Evolutionary conservation across 2,888 invertebrate genomes (phyloP).

Genomic region (Plutella xylostella): DNA sequence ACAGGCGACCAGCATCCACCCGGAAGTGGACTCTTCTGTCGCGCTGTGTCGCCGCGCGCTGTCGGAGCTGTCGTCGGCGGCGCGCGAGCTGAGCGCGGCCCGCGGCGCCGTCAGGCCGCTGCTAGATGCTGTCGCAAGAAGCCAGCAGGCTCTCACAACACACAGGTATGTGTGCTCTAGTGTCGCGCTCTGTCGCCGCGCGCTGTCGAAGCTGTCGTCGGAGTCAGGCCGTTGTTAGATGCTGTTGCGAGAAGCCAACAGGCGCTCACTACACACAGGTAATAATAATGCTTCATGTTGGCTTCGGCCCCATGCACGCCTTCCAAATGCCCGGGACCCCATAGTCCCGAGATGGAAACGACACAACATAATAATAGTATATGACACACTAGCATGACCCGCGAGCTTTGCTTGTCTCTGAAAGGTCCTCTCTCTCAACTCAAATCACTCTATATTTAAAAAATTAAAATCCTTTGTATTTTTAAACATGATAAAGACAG

Average conservation of each 20-base stretch:
- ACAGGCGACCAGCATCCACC: conserved; percentile 82
- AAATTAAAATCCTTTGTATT: too few relatives aligned
- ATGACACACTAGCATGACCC: too few relatives aligned
- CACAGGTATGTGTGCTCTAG: conserved; percentile 58
- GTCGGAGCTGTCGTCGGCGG: conserved; percentile 81
- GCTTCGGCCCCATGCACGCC: too few relatives aligned
- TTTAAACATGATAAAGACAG: too few relatives aligned
- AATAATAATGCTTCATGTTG: too few relatives aligned
- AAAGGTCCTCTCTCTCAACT: too few relatives aligned
- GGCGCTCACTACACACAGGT: conserved; percentile 80
- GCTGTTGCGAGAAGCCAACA: conserved; percentile 91
- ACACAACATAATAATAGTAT: too few relatives aligned
- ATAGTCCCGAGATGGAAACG: too few relatives aligned
- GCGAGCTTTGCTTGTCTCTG: too few relatives aligned
- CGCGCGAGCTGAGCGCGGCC: conserved; percentile 87
- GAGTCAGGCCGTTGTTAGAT: conserved; percentile 91
- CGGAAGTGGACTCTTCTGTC: conserved; percentile 85
- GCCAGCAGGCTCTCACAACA: conserved; percentile 85
- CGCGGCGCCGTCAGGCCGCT: conserved; percentile 91
- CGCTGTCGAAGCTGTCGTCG: conserved; percentile 82
- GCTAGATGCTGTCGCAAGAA: conserved; percentile 89
- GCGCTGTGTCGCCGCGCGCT: conserved; percentile 83
- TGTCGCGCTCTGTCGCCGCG: conserved; percentile 80
- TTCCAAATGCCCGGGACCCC: too few relatives aligned
- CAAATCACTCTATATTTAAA: too few relatives aligned